These are phyloP conservation scores for Gymnoscopelus microlampas DNA, from an alignment of 2,797 vertebrate species.

Conservation along the genomic window DNA sequence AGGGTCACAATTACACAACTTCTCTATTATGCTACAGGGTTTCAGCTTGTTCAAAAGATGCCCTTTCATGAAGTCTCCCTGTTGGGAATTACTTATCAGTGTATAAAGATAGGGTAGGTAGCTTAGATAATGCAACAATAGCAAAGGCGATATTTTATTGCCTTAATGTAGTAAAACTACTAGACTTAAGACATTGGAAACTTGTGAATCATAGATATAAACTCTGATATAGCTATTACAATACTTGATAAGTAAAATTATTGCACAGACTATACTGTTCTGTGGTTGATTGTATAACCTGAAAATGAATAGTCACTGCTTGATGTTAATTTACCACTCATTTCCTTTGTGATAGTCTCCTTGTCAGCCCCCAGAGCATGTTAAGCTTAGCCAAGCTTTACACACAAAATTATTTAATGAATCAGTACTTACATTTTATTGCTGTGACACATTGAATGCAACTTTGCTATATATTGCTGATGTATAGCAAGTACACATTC, in stretches of 20 bases:
- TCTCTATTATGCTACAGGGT: not conserved
- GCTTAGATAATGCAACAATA: constrained; percentile 14
- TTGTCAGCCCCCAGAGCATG: not conserved
- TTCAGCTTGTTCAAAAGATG: not conserved
- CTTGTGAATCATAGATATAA: not conserved
- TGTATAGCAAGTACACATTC: no score
- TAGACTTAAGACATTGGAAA: constrained; percentile 1
- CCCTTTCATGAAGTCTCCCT: not conserved
- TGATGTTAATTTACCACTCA: not conserved
- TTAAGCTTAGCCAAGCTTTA: no score
- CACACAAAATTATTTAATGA: no score
- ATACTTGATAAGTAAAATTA: no score
- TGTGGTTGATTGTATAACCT: not conserved
- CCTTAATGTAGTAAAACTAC: not conserved
- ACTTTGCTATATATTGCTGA: no score
- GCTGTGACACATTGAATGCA: no score
- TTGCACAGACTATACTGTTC: constrained; percentile 3
- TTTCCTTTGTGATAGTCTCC: not conserved
- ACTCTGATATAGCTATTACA: constrained; percentile 9
- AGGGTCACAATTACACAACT: not conserved
- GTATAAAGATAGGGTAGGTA: constrained; percentile 31
- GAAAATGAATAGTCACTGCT: not conserved
- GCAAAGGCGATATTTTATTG: constrained; percentile 26
- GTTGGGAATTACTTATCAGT: constrained; percentile 31
- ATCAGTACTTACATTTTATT: no score